A percentile compares a stretch with the other conserved stretches of the same genome.
phyloP scores from a whole-genome alignment of 1,140 invertebrate genomes.

The Teleogryllus occipitalis region DNA sequence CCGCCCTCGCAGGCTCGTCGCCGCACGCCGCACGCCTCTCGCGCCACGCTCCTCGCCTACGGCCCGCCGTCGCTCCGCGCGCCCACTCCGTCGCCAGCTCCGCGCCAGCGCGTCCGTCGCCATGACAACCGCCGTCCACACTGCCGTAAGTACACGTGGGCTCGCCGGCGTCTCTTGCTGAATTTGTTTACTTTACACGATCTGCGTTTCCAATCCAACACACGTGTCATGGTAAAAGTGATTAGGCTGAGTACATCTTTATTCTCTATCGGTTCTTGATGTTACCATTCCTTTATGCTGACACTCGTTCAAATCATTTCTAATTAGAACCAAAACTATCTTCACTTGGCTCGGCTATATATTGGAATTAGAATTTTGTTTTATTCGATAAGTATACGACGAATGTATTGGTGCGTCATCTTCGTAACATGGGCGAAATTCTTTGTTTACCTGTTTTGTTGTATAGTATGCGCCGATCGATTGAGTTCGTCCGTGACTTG shows the following conservation, averaged over 20 bases:
- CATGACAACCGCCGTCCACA: neutral
- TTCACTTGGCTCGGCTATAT: no score
- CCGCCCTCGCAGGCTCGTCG: neutral
- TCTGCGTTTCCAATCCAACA: neutral
- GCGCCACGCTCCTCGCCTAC: neutral
- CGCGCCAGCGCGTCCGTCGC: neutral
- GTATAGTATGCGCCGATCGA: no score
- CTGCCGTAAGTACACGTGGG: neutral
- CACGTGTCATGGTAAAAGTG: neutral
- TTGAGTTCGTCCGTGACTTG: no score
- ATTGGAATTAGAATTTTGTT: no score
- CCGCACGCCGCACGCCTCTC: no score
- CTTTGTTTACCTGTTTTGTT: no score
- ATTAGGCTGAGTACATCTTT: neutral
- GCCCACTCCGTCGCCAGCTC: neutral
- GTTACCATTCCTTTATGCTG: neutral
- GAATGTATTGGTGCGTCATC: no score
- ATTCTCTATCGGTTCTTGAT: neutral
- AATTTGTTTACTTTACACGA: neutral
- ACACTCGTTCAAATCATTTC: neutral
- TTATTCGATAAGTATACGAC: no score
- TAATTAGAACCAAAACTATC: no score
- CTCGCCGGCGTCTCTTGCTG: neutral
- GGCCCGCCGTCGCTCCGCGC: neutral
- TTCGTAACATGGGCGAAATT: no score